Base-by-base conservation (phyloP, 2,113 vertebrate species). In the Indri indri region DNA sequence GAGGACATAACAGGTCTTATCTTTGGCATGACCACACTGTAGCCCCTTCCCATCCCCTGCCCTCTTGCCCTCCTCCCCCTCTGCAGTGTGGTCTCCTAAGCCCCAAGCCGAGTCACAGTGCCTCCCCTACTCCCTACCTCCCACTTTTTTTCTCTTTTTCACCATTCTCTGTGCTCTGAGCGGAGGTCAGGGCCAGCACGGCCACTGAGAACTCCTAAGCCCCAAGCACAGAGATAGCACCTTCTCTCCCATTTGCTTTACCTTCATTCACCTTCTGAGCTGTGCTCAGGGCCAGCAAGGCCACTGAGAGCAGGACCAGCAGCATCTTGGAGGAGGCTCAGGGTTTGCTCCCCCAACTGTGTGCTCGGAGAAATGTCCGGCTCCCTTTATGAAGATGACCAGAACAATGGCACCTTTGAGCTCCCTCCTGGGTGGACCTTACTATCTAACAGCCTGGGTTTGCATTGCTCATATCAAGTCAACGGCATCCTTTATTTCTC, bases 251-350 rank as follows among this genome's bases (percentile, higher is more conserved):
- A 27, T 1, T 45, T 11, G 18, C 20, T 22, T 82, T 94, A 88
- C 66, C 65, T 32, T 71, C 10, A 34, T 12, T 1, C 76, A 13
- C 0, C 0, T 10, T 52, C 68, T 70, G 50, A 63, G 22, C 94
- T n/a, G 68, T 82, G 42, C n/a, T 65, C n/a, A 77, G 61, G 50
- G 25, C 68, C 88, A 90, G 42, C 20, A 95, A 70, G 32, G 76
- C 91, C 14, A 13, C 91, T 81, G 76, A 61, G 1, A 90, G 59
- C 8, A 97, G n/a, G 25, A 93, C 20, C 40, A 93, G 47, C n/a
- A 95, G 74, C 94, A 90, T 95, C 74, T 70, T 87, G 50, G 50
- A 90, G 27, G 86, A 27, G 88, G 30, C n/a, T 81, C n/a, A 77
- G n/a, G 6, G n/a, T n/a, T n/a, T n/a, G n/a, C n/a, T n/a, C n/a